These are phyloP conservation scores for Desoria tigrina DNA, from an alignment of 2,888 invertebrate species.

Conservation along the genomic window DNA sequence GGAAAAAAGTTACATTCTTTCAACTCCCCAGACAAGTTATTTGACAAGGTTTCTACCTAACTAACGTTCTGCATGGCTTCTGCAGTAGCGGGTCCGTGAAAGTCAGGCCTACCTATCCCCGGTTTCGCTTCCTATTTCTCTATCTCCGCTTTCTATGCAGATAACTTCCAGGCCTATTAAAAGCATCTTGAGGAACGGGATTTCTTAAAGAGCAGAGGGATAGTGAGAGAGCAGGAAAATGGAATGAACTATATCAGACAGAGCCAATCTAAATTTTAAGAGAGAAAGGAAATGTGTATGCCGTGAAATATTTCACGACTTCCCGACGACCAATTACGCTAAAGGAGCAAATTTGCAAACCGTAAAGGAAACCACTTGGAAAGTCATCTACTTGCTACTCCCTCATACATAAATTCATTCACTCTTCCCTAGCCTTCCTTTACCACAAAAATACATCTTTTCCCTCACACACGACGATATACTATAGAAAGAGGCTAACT, in stretches of 20 bases:
- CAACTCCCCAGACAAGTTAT: constrained; percentile 4
- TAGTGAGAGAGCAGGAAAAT: not conserved
- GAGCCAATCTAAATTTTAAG: constrained; percentile 21
- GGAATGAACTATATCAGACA: constrained; percentile 2
- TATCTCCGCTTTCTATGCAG: no score
- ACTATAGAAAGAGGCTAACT: no score
- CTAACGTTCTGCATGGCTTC: no score
- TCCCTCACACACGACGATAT: no score
- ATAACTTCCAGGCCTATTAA: no score
- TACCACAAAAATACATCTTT: not conserved
- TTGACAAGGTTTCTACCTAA: constrained; percentile 7
- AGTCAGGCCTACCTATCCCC: no score
- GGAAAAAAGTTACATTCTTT: not conserved
- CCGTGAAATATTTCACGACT: constrained; percentile 33
- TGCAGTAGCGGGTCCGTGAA: no score
- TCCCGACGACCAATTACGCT: constrained; percentile 31
- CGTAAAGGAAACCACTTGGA: constrained; percentile 32
- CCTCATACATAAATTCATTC: constrained; percentile 12
- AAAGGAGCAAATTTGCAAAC: constrained; percentile 32
- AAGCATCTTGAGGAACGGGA: no score
- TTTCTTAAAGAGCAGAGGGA: no score
- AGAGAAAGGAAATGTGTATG: constrained; percentile 25
- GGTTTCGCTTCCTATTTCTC: no score
- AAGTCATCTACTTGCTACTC: constrained; percentile 13
- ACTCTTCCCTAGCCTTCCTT: not conserved